Evolutionary conservation across 2,113 vertebrate species (phyloP).

Genomic region (Hassar affinis): DNA sequence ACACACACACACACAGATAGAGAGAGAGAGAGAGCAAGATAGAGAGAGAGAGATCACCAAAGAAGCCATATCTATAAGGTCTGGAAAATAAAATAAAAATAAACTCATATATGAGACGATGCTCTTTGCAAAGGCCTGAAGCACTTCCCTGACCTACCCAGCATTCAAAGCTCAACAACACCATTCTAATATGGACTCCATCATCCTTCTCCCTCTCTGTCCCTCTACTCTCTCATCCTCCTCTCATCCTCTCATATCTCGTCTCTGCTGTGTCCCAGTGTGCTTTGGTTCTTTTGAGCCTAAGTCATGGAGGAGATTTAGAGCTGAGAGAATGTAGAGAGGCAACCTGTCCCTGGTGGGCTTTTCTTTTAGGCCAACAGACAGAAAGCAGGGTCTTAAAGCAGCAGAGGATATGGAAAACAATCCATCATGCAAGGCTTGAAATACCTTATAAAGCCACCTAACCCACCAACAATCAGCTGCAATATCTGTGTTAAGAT

Average conservation of each 20-base stretch:
- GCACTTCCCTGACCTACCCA: slow-evolving; percentile 17
- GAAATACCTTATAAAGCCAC: slow-evolving; percentile 42
- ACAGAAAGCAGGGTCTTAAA: slow-evolving; percentile 66
- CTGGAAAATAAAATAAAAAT: slow-evolving; percentile 11
- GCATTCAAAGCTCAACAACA: slow-evolving; percentile 31
- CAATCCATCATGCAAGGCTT: slow-evolving; percentile 67
- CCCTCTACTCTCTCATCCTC: slow-evolving; percentile 8
- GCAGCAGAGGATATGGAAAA: slow-evolving; percentile 62
- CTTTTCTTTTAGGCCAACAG: slow-evolving; percentile 61
- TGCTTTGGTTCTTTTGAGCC: slow-evolving; percentile 36
- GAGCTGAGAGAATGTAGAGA: slow-evolving; percentile 65
- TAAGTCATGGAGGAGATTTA: slow-evolving; percentile 70
- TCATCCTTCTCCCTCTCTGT: slow-evolving; percentile 17
- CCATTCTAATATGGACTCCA: slow-evolving; percentile 21
- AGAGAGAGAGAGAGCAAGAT: no score
- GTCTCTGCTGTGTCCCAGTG: slow-evolving; percentile 28
- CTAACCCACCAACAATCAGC: slow-evolving; percentile 59
- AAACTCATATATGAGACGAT: not conserved
- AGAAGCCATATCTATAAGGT: slow-evolving; percentile 1
- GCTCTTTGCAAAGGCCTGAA: slow-evolving; percentile 8
- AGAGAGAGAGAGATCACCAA: not conserved
- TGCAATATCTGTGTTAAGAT: slow-evolving; percentile 41
- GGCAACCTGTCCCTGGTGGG: slow-evolving; percentile 65
- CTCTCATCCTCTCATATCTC: slow-evolving; percentile 27
- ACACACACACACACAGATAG: slow-evolving; percentile 10